Evolutionary conservation across 2,113 vertebrate genomes (phyloP).

Genomic region (Hassar affinis): DNA sequence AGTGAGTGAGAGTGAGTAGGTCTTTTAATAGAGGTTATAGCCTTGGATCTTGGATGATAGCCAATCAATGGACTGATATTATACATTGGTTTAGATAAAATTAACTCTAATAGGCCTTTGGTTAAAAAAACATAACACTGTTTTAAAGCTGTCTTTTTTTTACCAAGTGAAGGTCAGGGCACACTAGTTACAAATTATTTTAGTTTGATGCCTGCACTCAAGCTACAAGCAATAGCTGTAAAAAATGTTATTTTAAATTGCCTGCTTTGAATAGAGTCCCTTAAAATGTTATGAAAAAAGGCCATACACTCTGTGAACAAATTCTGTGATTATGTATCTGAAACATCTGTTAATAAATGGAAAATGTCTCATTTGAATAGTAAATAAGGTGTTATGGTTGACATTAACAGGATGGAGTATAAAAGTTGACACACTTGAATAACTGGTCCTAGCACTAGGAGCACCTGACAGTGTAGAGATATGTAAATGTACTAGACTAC

Average conservation of each 20-base stretch:
- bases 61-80: background rate
- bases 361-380: constrained; percentile 48
- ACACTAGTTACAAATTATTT: background rate
- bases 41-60: background rate
- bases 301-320: background rate
- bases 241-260: background rate
- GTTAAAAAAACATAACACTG: background rate
- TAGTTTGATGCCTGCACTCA: background rate
- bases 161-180: background rate
- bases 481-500: background rate
- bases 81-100: background rate
- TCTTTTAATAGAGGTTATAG: background rate
- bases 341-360: background rate
- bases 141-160: background rate
- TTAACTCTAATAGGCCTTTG: background rate
- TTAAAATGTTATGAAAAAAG: background rate
- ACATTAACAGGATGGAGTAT: constrained; percentile 15
- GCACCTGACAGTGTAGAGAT: background rate
- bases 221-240: background rate
- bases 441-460: constrained; percentile 31
- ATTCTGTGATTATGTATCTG: background rate
- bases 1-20: background rate
- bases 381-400: constrained; percentile 43
- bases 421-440: constrained; percentile 47
- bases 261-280: background rate